Conservation (phyloP, 2,113 vertebrate species). For the Laticauda colubrina region DNA sequence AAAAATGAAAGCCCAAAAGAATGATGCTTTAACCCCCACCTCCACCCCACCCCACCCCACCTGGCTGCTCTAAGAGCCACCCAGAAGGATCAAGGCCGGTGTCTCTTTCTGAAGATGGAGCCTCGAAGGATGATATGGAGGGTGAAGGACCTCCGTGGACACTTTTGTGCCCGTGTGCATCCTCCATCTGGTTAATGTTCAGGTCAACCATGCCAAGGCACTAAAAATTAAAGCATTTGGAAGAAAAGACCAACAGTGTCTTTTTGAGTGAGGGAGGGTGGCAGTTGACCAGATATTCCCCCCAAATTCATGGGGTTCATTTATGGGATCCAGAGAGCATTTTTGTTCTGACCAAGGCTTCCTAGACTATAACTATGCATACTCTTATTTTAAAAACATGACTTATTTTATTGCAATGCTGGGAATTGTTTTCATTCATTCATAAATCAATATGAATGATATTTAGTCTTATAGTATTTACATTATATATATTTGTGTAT, state of each 20-base stretch:
- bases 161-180: neutral
- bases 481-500: neutral
- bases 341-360: too few relatives aligned
- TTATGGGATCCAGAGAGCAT: neutral
- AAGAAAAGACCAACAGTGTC: neutral
- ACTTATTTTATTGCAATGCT: too few relatives aligned
- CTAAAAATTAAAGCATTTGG: conserved; percentile 50
- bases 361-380: too few relatives aligned
- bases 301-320: neutral
- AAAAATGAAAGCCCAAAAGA: neutral
- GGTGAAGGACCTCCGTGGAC: neutral
- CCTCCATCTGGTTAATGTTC: neutral
- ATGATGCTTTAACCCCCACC: neutral
- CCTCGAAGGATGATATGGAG: neutral
- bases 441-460: too few relatives aligned
- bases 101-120: neutral
- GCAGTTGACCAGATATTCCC: neutral
- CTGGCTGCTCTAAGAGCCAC: neutral
- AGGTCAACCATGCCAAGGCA: neutral
- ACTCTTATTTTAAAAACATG: too few relatives aligned
- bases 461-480: too few relatives aligned
- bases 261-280: neutral
- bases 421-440: too few relatives aligned
- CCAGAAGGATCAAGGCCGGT: neutral
- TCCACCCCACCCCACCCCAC: neutral